A percentile compares a stretch with the other conserved stretches of the same genome.
Conservation (phyloP, 2,888 invertebrate genomes). For the Odontothrips loti region DNA sequence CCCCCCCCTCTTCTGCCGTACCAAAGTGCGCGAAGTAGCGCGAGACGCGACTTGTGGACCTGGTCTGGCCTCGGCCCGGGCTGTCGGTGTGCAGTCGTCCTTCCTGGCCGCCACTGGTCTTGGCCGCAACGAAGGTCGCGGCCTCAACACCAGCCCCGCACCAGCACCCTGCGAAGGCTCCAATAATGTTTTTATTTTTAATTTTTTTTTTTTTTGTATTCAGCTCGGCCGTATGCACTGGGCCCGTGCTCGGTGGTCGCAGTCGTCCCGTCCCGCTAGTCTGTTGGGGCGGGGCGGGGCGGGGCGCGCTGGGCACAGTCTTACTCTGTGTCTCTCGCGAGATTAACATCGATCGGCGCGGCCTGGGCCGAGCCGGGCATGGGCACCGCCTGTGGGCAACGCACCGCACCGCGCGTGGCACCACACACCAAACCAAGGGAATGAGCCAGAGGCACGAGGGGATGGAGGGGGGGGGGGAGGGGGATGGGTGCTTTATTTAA, state of each 20-base stretch:
- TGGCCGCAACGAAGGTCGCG: not conserved
- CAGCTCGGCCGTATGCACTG: not conserved
- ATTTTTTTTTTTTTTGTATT: too few relatives aligned
- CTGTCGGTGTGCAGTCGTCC: too few relatives aligned
- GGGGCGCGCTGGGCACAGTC: slow-evolving; percentile 26
- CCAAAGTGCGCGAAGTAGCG: slow-evolving; percentile 4
- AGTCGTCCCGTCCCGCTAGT: too few relatives aligned
- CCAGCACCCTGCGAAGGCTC: not conserved
- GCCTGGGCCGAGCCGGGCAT: slow-evolving; percentile 42
- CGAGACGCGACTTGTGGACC: not conserved
- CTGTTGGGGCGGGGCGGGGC: not conserved
- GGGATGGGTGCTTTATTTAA: slow-evolving; percentile 45
- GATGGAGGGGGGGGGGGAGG: slow-evolving; percentile 42
- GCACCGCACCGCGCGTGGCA: slow-evolving; percentile 29
- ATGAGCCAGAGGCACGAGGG: slow-evolving; percentile 35
- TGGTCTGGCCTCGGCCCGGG: not conserved
- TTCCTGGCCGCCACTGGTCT: not conserved
- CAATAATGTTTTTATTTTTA: too few relatives aligned
- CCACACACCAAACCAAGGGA: too few relatives aligned
- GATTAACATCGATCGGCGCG: slow-evolving; percentile 39
- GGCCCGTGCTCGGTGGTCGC: not conserved
- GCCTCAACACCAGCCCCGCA: not conserved
- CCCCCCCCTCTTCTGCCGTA: not conserved
- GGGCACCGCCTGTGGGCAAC: slow-evolving; percentile 39
- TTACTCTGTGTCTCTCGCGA: slow-evolving; percentile 42